Evolutionary conservation across 2,113 vertebrate species (phyloP), one percentile per base, ranked within the genome.

Genomic region (Tychaedon coryphoeus): DNA sequence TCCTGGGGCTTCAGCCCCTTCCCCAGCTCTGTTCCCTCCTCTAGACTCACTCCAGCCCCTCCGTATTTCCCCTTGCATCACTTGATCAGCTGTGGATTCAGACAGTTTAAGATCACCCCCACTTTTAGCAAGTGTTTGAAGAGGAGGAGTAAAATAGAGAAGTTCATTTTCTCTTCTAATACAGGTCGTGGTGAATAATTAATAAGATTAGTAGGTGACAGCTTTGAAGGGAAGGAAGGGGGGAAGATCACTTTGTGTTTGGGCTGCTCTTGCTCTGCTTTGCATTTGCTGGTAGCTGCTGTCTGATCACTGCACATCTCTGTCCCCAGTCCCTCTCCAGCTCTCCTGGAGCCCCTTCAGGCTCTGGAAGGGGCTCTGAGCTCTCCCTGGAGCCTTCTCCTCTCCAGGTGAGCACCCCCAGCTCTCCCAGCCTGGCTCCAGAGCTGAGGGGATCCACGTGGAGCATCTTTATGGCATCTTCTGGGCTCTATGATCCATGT

Each of bases 21-120:
- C 1, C 19, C 25, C 66, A 72, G 9, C 22, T 7, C 14, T 0
- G 0, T 19, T 64, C 33, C 61, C n/a, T 61, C 10, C 61, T 2
- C 25, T 54, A 25, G 38, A 34, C 20, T 4, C 0, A 0, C n/a
- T 34, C 3, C n/a, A 89, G 69, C 29, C 20, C 28, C n/a, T 34
- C 70, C 38, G 13, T 4, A 10, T 15, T 70, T 83, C 1, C 3
- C 9, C 36, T 54, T 23, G 15, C 19, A 9, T 8, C 0, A 0
- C 9, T 4, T 1, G 50, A 47, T 28, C 53, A 10, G 40, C 42
- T 23, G 24, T 45, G 28, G 58, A 10, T 57, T 70, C 34, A 73
- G 9, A 9, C n/a, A 61, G 25, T 28, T 56, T 36, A 24, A 73
- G 45, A 48, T 54, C 64, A 42, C 5, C 9, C 6, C 4, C 22